phyloP scores from a whole-genome alignment of 2,888 invertebrate genomes.

The Empis stercorea region DNA sequence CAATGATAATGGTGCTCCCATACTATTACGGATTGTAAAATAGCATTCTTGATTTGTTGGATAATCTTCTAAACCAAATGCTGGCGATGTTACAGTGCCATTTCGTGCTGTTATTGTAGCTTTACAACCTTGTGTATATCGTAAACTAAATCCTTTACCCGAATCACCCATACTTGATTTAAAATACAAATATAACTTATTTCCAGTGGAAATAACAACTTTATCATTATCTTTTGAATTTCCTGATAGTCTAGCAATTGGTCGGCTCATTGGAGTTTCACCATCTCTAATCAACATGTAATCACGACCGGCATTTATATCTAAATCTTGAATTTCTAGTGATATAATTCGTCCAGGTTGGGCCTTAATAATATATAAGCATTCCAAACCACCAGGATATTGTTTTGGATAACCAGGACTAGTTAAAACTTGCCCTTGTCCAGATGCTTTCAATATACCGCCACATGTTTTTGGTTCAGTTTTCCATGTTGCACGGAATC shows the following conservation, averaged over 20 bases:
- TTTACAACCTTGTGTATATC: constrained; percentile 76
- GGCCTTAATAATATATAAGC: constrained; percentile 82
- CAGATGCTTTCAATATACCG: constrained; percentile 71
- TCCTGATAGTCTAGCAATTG: constrained; percentile 74
- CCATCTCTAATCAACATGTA: constrained; percentile 86
- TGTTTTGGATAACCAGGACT: constrained; percentile 87
- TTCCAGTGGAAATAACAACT: constrained; percentile 82
- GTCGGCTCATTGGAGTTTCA: constrained; percentile 68
- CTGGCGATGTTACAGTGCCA: constrained; percentile 81
- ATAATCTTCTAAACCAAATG: constrained; percentile 70
- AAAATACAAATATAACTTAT: constrained; percentile 80
- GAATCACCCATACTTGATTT: constrained; percentile 83
- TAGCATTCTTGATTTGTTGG: constrained; percentile 88
- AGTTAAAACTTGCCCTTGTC: constrained; percentile 75
- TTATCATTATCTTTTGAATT: constrained; percentile 63
- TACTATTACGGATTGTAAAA: constrained; percentile 71
- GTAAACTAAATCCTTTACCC: constrained; percentile 79
- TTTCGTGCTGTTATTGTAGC: constrained; percentile 72
- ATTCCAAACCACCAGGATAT: constrained; percentile 93
- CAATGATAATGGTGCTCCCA: constrained; percentile 73
- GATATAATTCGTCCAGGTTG: constrained; percentile 86
- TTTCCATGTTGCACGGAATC: constrained; percentile 90
- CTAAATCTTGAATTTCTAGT: constrained; percentile 77
- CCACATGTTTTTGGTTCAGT: constrained; percentile 89
- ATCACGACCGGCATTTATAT: constrained; percentile 70